Evolutionary conservation across 2,113 vertebrate species (phyloP), one percentile per base, ranked within the genome.

Genomic region (Terrapene triunguis): DNA sequence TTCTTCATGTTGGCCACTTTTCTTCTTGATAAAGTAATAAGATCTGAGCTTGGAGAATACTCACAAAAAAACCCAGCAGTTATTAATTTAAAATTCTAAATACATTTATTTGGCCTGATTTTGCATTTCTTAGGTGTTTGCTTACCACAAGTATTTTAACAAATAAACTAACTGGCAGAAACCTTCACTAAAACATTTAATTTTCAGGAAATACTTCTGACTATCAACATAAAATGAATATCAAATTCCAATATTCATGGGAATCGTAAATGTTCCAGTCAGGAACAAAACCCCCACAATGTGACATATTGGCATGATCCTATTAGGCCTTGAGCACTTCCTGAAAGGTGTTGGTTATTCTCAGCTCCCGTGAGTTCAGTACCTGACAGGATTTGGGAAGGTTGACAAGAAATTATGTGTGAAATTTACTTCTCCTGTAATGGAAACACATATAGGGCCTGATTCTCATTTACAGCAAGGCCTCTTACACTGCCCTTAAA

Each of bases 11-110:
- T 90, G 62, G 5, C 5, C 90, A 85, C 13, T 32, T 89, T 95
- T 95, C 32, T 90, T 87, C 50, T 62, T 94, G 90, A 72, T 80
- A n/a, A 38, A 85, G 82, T 89, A 93, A 88, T 51, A 88, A 88
- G 80, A 89, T 89, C 44, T 89, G 82, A 94, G 62, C 29, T 90
- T 84, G 17, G 22, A 78, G 55, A 90, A 80, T 76, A 84, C 1
- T 32, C 4, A 82, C 51, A 79, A 57, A 72, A 2, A 81, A 14
- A 50, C 14, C 1, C 11, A 16, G 29, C 10, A 0, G 3, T 8
- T 86, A 82, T 93, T 95, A 38, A 95, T 94, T 82, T 92, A 21
- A 92, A 86, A 91, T 95, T 93, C 88, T 55, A 89, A 92, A 89
- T 89, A 0, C 78, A 96, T 96, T 94, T 47, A 78, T 17, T 96